Base-by-base conservation (phyloP, 64 coral and sea anemone species). In the Actinia tenebrosa region DNA sequence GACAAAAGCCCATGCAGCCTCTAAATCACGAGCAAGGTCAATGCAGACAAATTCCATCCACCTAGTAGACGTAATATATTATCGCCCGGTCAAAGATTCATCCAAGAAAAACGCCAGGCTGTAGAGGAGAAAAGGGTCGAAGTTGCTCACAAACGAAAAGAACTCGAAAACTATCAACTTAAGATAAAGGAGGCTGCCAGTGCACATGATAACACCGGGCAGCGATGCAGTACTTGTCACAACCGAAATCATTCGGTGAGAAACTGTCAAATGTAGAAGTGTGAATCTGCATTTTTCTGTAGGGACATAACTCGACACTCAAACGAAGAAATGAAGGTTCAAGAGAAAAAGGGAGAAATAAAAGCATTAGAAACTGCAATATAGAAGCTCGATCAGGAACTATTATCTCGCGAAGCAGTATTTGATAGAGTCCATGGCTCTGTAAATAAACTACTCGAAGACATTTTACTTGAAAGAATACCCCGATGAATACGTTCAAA, bases 251-350 rank as follows among this genome's bases (percentile, higher is more conserved):
- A 92, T 58, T 84, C 61, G 7, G 91, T 92, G 64, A 26, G 90
- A 77, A 68, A 1, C 42, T 87, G 85, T 83, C 58, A 87, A 69
- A 52, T 87, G 62, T 44, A 64, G 43, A 92, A 92, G 55, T 84
- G 90, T 53, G 27, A 92, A 64, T 87, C 78, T 10, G 86, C 80
- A 62, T 92, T 88, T 92, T 83, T 88, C 18, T 92, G 91, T 61
- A 86, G 86, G 17, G 62, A 92, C 20, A 50, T 88, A 54, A 37
- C 30, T 37, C 30, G 60, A 77, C 91, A 92, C 75, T 60, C 78
- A 1, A 86, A 92, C 5, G 91, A 92, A 75, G 88, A 92, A 52
- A 55, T 92, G 18, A 64, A 68, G 60, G 50, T 92, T 23, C 80
- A 88, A 84, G 78, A 87, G 37, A 87, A 84, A 71, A 72, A 77